Percentiles rank a stretch among this genome's conserved stretches.
Conservation (phyloP, 2,797 vertebrate genomes). For the Triplophysa bombifrons region DNA sequence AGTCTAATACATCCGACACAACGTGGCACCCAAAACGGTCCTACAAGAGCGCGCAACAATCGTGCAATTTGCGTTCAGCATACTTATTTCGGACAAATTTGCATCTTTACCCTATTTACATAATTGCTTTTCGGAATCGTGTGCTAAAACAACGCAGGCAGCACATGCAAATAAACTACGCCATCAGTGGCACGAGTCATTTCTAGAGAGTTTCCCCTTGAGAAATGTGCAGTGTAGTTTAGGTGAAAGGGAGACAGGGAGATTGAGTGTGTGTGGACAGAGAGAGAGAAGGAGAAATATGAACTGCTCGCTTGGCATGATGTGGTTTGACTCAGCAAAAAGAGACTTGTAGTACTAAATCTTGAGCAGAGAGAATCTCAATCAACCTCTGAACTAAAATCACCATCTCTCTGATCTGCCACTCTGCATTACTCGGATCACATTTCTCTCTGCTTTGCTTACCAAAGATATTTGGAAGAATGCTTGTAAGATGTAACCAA, state of each 20-base stretch:
- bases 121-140: not conserved
- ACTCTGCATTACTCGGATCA: slow-evolving; percentile 25
- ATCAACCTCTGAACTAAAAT: slow-evolving; percentile 35
- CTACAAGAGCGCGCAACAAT: not conserved
- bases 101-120: not conserved
- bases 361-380: slow-evolving; percentile 26
- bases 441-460: not conserved
- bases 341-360: slow-evolving; percentile 37
- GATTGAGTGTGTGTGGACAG: slow-evolving; percentile 8
- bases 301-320: slow-evolving; percentile 43
- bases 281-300: slow-evolving; percentile 25
- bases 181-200: not conserved
- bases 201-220: not conserved
- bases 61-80: not conserved
- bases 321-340: slow-evolving; percentile 46
- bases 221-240: slow-evolving; percentile 22
- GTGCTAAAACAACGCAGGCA: slow-evolving; percentile 3
- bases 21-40: slow-evolving; percentile 1
- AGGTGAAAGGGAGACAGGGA: slow-evolving; percentile 5
- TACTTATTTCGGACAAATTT: not conserved
- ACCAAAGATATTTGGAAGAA: too few species aligned
- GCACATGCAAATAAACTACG: not conserved
- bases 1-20: not conserved
- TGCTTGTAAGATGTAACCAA: too few species aligned
- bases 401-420: slow-evolving; percentile 3